Evolutionary conservation across 1,140 invertebrate species (phyloP), one percentile per base, ranked within the genome.

Genomic region (Olivierus martensii): DNA sequence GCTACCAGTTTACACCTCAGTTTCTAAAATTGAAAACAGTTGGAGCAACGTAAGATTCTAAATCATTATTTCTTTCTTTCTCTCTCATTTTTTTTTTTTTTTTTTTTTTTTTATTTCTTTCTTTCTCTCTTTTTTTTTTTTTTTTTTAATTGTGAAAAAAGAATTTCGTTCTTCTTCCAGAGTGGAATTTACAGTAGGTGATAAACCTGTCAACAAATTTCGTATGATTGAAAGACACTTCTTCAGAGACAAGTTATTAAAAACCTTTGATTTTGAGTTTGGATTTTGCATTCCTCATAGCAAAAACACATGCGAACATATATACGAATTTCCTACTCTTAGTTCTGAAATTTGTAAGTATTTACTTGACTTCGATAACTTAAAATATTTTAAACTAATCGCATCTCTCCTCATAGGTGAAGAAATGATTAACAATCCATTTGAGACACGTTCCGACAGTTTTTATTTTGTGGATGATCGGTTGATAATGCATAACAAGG

Each of bases 231-330:
- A 99, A 68, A 80, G 88, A 28, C 93, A 98, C 68, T 98, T 89
- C 72, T 99, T 97, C 69, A 77, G 86, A 45, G 89, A 98, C 62
- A 83, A 81, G 52, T 69, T 96, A 43, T 74, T 99, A 11, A 99
- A 99, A 73, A 94, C 87, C n/a, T 99, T 98, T 73, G 94, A 99
- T 68, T 99, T 99, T 78, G 90, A 98, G 68, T 99, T 99, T 78
- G 93, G 93, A 43, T 99, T 96, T 70, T 97, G 93, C 66, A 97
- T 99, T 72, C 94, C 94, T 28, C 88, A 92, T 67, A 96, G 90
- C 57, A 82, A 83, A 63, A 99, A 98, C 67, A 94, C 92, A 5
- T 95, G 92, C 69, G 94, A 99, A 74, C 94, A 98, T 70, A 98
- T 99, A 71, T 99, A 99, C 71, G 90, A 97, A 71, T 97, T 99